Evolutionary conservation across 2,113 vertebrate genomes (phyloP).

Genomic region (Salvelinus sp.): DNA sequence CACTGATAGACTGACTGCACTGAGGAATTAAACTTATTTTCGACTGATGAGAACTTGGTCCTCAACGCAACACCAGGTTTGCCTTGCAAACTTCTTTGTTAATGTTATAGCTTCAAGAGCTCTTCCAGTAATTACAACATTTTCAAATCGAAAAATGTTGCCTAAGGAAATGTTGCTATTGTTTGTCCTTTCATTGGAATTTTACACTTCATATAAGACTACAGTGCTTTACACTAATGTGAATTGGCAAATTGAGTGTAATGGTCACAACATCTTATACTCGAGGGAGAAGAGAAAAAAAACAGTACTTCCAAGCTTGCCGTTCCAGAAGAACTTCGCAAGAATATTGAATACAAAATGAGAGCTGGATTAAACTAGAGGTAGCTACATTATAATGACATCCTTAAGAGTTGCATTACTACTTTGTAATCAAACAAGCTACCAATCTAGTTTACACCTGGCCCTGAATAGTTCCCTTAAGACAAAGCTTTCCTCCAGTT

Average conservation of each 20-base stretch:
- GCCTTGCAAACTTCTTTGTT: neutral
- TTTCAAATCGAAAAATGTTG: neutral
- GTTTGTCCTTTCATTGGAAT: no score
- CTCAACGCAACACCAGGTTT: neutral
- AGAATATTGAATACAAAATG: constrained; percentile 15
- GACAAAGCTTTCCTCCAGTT: neutral
- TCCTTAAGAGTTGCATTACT: constrained; percentile 35
- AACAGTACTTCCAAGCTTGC: neutral
- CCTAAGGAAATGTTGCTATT: neutral
- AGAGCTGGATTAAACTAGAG: constrained; percentile 31
- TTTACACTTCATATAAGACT: neutral
- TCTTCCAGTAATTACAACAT: neutral
- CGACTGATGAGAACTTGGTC: constrained; percentile 13
- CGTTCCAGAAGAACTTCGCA: neutral
- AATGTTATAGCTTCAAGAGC: neutral
- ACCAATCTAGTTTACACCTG: constrained; percentile 1
- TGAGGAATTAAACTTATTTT: constrained; percentile 34
- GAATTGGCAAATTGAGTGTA: neutral
- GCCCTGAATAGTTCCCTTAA: constrained; percentile 1
- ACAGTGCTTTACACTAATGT: neutral
- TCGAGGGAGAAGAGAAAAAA: neutral
- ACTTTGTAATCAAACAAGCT: constrained; percentile 8
- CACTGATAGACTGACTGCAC: constrained; percentile 27
- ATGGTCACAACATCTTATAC: constrained; percentile 28
- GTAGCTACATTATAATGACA: constrained; percentile 53